Conservation (phyloP, 2,113 vertebrate genomes). For the Telmatochromis bifrenatus region DNA sequence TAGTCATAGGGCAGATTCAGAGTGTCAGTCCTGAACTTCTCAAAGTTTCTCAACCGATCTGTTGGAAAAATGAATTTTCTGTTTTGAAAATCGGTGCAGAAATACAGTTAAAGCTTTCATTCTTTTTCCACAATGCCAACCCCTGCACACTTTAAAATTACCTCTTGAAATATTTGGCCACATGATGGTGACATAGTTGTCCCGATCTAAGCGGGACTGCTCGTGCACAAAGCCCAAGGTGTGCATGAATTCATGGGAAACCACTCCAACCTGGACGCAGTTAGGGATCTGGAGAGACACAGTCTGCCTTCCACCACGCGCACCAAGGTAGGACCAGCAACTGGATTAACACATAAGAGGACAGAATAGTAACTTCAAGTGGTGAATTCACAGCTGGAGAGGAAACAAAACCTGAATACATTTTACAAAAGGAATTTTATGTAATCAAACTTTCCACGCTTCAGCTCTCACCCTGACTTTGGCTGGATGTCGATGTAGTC, state of each 20-base stretch:
- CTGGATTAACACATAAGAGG: slow-evolving; percentile 31
- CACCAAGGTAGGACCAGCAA: slow-evolving; percentile 76
- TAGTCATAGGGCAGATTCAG: slow-evolving; percentile 73
- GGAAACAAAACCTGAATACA: neutral
- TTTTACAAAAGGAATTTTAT: neutral
- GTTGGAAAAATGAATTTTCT: neutral
- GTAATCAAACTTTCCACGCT: neutral
- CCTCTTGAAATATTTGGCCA: slow-evolving; percentile 73
- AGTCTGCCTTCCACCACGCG: slow-evolving; percentile 66
- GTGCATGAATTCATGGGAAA: slow-evolving; percentile 66
- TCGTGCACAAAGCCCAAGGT: slow-evolving; percentile 62
- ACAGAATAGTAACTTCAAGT: neutral
- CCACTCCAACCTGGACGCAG: slow-evolving; percentile 58
- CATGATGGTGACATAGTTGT: slow-evolving; percentile 58
- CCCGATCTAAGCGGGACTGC: slow-evolving; percentile 68
- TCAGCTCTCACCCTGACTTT: slow-evolving; percentile 73
- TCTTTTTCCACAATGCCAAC: neutral
- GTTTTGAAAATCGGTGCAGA: neutral
- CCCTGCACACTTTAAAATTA: slow-evolving; percentile 21
- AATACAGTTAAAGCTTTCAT: neutral
- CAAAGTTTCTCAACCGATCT: slow-evolving; percentile 73
- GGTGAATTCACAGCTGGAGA: neutral
- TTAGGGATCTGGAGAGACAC: slow-evolving; percentile 55
- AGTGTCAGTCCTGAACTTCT: slow-evolving; percentile 65
- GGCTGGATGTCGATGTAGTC: slow-evolving; percentile 78